Percentiles rank a stretch among this genome's conserved stretches.
Conservation (phyloP, 2,797 vertebrate species). For the Antennarius maculatus region DNA sequence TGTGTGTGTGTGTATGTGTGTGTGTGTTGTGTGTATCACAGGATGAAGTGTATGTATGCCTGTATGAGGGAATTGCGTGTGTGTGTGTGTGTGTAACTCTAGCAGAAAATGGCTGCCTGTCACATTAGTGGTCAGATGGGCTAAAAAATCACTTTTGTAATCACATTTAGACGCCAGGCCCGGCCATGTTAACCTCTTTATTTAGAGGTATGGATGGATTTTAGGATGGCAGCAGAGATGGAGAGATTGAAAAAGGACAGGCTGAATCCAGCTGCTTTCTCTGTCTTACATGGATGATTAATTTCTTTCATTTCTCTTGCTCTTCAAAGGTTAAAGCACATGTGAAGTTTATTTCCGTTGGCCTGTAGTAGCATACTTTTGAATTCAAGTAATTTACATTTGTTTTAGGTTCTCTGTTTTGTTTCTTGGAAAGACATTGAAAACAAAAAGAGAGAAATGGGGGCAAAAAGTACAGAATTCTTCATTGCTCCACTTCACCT, state of each 20-base stretch:
- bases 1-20: slow-evolving; percentile 15
- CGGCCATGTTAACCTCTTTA: slow-evolving; percentile 76
- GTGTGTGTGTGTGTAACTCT: slow-evolving; percentile 58
- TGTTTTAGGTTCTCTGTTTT: too few species aligned
- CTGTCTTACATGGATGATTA: slow-evolving; percentile 5
- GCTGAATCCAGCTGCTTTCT: slow-evolving; percentile 16
- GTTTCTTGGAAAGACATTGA: too few species aligned
- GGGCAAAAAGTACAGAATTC: too few species aligned
- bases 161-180: slow-evolving; percentile 66
- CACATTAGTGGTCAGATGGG: slow-evolving; percentile 77
- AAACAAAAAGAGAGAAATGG: too few species aligned
- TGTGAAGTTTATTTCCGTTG: background rate
- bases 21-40: slow-evolving; percentile 19
- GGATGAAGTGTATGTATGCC: background rate
- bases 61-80: background rate
- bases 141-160: slow-evolving; percentile 76
- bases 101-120: slow-evolving; percentile 72
- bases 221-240: slow-evolving; percentile 43
- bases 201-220: slow-evolving; percentile 73
- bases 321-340: background rate
- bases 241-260: slow-evolving; percentile 32
- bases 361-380: background rate
- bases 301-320: slow-evolving; percentile 4
- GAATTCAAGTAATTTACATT: background rate
- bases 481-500: too few species aligned